Conservation (phyloP, 64 coral and sea anemone genomes). For the Anthopleura sola region DNA sequence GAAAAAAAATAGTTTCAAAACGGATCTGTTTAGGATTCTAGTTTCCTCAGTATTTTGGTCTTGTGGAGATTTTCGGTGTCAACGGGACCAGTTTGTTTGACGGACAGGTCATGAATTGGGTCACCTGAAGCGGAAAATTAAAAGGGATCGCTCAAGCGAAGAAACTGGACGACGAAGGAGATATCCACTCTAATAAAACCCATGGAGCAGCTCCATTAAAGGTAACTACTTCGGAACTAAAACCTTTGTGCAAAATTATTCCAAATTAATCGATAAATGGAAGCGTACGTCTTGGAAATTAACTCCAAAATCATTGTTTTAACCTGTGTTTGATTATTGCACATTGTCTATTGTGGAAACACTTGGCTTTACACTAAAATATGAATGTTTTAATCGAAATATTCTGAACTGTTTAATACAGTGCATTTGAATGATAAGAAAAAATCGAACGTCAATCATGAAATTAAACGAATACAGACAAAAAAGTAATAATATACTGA, state of each 20-base stretch:
- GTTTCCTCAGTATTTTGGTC: background rate
- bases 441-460: no score
- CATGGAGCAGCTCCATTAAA: background rate
- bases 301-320: no score
- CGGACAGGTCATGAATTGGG: background rate
- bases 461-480: no score
- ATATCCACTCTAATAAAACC: background rate
- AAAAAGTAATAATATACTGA: background rate
- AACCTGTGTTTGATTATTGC: no score
- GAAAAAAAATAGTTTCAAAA: no score
- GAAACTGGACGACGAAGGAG: background rate
- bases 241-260: background rate
- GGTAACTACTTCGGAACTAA: background rate
- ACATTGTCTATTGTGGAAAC: no score
- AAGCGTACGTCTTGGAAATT: no score
- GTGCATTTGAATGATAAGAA: no score
- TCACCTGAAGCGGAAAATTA: constrained; percentile 11
- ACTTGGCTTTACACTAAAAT: no score
- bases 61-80: background rate
- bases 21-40: no score
- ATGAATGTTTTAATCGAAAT: no score
- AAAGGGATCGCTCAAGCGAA: background rate
- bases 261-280: background rate
- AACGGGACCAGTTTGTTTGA: background rate
- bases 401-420: no score